Base-by-base conservation (phyloP, 2,797 vertebrate genomes). In the Loriculus beryllinus region DNA sequence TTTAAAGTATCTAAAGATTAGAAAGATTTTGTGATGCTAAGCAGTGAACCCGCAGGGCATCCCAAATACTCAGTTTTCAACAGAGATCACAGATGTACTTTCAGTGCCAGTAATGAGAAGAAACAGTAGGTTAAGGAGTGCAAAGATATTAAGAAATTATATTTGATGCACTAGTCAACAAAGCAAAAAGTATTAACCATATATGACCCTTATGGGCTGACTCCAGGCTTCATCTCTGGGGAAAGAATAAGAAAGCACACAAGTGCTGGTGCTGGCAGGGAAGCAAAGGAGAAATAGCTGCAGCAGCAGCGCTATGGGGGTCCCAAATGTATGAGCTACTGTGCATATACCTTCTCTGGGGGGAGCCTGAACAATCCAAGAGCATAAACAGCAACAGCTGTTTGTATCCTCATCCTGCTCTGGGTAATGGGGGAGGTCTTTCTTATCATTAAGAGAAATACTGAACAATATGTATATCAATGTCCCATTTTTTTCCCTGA, bases 311-410 rank as follows among this genome's bases (percentile, higher is more conserved):
- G 63, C 86, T 56, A 21, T 7, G 15, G 88, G 92, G 33, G 48
- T 84, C 70, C 64, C 43, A 84, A 92, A 76, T 63, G 7, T 59
- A 67, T 17, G 42, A 72, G 26, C 22, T 68, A 3, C 69, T 59
- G 42, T 35, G 64, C n/a, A 6, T 31, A 6, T 42, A 76, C 77
- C 67, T 76, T 76, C 91, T 86, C 88, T 39, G 83, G 26, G 54
- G 84, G 82, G 40, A 90, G 74, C 47, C 88, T 84, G 70, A 33
- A 59, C 70, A n/a, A 23, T 65, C 67, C 70, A 13, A 23, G 54
- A 82, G 62, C 90, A 63, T 35, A 75, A 91, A 89, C 29, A 92
- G 69, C 54, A 90, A 37, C 67, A 95, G 70, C 86, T 96, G 59
- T 63, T 76, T 82, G 21, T 35, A 67, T 45, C 42, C 37, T 88